These are phyloP conservation scores for Petrocephalus microphthalmus DNA, from an alignment of 2,113 vertebrate species.

Conservation along the genomic window DNA sequence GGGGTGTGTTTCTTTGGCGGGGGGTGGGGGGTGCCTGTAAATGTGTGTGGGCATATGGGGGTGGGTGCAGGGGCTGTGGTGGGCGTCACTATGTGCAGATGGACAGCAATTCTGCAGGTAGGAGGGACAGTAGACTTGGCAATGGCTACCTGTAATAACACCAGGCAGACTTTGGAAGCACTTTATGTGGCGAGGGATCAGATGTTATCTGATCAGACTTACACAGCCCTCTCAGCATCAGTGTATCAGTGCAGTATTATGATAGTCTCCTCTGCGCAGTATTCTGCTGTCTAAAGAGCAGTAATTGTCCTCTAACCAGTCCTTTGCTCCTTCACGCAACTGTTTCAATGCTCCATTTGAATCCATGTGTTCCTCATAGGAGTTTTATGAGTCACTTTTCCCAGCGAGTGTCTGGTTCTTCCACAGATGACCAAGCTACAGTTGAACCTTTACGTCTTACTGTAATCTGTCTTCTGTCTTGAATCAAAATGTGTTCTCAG, in stretches of 20 bases:
- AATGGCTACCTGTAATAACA: not conserved
- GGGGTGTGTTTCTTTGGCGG: not conserved
- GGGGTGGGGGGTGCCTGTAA: not conserved
- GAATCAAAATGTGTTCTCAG: not conserved
- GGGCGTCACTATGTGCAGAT: slow-evolving; percentile 13
- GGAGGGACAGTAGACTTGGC: not conserved
- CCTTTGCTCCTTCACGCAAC: not conserved
- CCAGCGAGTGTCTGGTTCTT: not conserved
- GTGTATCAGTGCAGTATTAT: not conserved
- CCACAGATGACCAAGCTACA: not conserved
- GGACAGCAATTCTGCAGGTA: slow-evolving; percentile 5
- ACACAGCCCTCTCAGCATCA: not conserved
- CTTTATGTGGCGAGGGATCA: not conserved
- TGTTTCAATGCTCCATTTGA: not conserved
- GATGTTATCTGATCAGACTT: not conserved
- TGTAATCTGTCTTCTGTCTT: not conserved
- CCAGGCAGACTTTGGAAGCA: not conserved
- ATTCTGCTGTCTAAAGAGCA: not conserved
- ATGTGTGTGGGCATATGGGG: not conserved
- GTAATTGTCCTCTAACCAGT: not conserved
- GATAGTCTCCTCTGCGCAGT: not conserved
- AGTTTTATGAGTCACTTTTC: not conserved
- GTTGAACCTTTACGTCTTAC: not conserved
- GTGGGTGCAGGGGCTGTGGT: not conserved
- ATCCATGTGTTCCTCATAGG: not conserved